Percentiles rank a stretch among this genome's conserved stretches.
These are phyloP conservation scores for Rhynchotus rufescens DNA, from an alignment of 2,797 vertebrate species.

Conservation along the genomic window DNA sequence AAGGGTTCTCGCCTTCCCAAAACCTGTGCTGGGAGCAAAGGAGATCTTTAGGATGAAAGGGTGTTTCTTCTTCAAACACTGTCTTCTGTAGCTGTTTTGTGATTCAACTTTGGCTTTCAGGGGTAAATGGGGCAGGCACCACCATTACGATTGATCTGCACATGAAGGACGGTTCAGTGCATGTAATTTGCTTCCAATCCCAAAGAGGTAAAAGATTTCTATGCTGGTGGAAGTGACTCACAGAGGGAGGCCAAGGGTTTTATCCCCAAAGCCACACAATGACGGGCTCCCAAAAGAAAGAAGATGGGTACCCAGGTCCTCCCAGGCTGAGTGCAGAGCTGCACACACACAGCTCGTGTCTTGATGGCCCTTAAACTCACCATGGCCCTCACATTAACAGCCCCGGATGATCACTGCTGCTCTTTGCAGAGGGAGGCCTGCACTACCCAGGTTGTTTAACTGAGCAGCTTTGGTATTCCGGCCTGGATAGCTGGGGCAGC, in stretches of 20 bases:
- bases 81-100: not conserved
- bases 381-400: not conserved
- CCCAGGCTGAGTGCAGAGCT: not conserved
- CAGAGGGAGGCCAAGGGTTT: not conserved
- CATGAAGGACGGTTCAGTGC: no score
- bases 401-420: no score
- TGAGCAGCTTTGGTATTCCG: not conserved
- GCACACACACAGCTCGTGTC: not conserved
- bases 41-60: not conserved
- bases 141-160: not conserved
- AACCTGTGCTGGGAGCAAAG: not conserved
- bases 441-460: not conserved
- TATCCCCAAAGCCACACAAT: not conserved
- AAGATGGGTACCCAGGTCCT: not conserved
- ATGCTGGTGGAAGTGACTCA: not conserved
- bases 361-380: not conserved
- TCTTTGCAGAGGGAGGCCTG: not conserved
- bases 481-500: not conserved
- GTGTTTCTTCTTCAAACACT: not conserved
- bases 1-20: not conserved
- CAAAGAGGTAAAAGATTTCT: not conserved
- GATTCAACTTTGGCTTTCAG: not conserved
- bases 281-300: not conserved
- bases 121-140: not conserved
- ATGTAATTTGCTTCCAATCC: not conserved